Conservation (phyloP, 2,113 vertebrate genomes). For the Oryzias javanicus region DNA sequence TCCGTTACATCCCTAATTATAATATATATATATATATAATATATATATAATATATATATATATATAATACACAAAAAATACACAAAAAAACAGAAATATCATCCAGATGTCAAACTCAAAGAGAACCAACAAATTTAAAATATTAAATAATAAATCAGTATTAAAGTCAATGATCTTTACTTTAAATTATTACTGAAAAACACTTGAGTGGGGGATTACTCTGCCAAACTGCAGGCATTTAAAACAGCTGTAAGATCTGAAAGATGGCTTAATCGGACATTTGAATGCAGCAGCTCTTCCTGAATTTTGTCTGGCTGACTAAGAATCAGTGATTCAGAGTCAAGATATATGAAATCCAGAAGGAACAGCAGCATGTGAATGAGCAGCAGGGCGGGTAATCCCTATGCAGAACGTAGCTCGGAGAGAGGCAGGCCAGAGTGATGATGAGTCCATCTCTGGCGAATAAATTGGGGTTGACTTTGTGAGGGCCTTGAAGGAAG, state of each 20-base stretch:
- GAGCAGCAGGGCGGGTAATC: conserved; percentile 49
- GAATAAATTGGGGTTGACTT: conserved; percentile 73
- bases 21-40: too few species aligned
- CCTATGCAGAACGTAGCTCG: conserved; percentile 43
- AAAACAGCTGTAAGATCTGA: conserved; percentile 15
- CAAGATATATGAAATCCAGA: conserved; percentile 51
- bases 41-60: too few species aligned
- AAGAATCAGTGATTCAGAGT: conserved; percentile 30
- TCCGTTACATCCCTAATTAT: too few species aligned
- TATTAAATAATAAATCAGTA: too few species aligned
- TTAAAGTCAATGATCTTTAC: too few species aligned
- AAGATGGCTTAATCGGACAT: conserved; percentile 44
- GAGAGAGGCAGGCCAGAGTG: conserved; percentile 42
- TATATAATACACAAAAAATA: too few species aligned
- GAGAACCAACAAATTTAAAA: too few species aligned
- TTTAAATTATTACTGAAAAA: not conserved
- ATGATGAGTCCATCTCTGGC: conserved; percentile 62
- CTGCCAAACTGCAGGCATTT: conserved; percentile 18
- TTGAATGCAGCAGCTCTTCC: conserved; percentile 43
- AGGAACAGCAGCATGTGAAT: conserved; percentile 51
- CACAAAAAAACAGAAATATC: too few species aligned
- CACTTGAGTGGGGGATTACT: not conserved
- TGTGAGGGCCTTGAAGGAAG: conserved; percentile 68
- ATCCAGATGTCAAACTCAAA: too few species aligned
- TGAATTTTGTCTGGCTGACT: conserved; percentile 44